Percentiles rank a stretch among this genome's conserved stretches.
These are phyloP conservation scores for Caenorhabditis remanei DNA, from an alignment of 1,140 invertebrate genomes.

Conservation along the genomic window DNA sequence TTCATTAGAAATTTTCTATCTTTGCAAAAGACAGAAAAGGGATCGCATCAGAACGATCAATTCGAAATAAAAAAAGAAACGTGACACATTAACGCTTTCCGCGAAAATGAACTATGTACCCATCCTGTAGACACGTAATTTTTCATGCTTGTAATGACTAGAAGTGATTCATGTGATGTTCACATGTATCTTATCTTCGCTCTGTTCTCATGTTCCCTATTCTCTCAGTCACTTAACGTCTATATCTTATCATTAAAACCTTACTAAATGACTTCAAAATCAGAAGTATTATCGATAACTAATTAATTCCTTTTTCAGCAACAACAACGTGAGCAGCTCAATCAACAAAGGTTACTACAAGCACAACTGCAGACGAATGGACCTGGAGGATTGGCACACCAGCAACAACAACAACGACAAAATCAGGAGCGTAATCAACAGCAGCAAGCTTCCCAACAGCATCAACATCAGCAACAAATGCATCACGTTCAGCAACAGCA, in stretches of 20 bases:
- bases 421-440: neutral
- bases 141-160: neutral
- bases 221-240: neutral
- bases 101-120: conserved; percentile 23
- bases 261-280: neutral
- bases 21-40: conserved; percentile 29
- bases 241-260: neutral
- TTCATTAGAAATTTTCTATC: neutral
- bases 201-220: neutral
- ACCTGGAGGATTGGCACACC: conserved; percentile 6
- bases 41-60: neutral
- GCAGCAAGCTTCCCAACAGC: neutral
- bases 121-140: neutral
- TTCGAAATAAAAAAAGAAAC: neutral
- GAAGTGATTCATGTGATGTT: neutral
- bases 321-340: conserved; percentile 31
- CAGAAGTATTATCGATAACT: neutral
- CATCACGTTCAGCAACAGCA: conserved; percentile 20
- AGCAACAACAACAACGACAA: neutral
- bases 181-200: conserved; percentile 20
- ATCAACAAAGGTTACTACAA: conserved; percentile 36
- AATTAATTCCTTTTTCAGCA: conserved; percentile 4
- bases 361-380: conserved; percentile 41
- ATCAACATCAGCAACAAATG: conserved; percentile 6
- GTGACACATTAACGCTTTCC: neutral